Evolutionary conservation across 2,113 vertebrate genomes (phyloP).

Genomic region (Cebidichthys violaceus): DNA sequence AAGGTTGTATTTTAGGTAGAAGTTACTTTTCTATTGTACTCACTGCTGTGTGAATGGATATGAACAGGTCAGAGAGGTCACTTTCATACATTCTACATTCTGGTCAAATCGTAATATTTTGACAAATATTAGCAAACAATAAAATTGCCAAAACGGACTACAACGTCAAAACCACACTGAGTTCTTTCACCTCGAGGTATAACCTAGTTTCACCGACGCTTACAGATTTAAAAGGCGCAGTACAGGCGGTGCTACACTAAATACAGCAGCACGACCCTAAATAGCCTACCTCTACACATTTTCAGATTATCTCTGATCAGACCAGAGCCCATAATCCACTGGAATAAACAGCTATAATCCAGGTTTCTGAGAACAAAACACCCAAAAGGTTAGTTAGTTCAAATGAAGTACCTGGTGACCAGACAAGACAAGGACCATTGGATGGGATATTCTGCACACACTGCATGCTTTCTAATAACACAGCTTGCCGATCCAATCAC

Average conservation of each 20-base stretch:
- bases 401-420: conserved; percentile 31
- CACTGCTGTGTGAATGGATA: not conserved
- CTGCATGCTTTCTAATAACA: not conserved
- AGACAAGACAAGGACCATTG: conserved; percentile 3
- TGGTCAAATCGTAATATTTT: not conserved
- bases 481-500: not conserved
- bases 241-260: conserved; percentile 1
- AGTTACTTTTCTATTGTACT: not conserved
- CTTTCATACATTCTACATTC: not conserved
- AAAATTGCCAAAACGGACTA: not conserved
- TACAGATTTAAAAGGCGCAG: conserved; percentile 8
- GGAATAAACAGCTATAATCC: conserved; percentile 63
- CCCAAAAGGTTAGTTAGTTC: conserved; percentile 39
- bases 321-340: conserved; percentile 63
- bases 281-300: conserved; percentile 65
- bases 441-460: not conserved
- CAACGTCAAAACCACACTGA: not conserved
- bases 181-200: not conserved
- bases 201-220: not conserved
- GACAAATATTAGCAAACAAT: not conserved
- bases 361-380: conserved; percentile 47
- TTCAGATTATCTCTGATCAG: conserved; percentile 67
- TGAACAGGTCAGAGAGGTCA: not conserved
- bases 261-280: conserved; percentile 22
- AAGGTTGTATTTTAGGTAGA: not conserved